Base-by-base conservation (phyloP, 1,140 invertebrate species). In the Drosophila cardini region DNA sequence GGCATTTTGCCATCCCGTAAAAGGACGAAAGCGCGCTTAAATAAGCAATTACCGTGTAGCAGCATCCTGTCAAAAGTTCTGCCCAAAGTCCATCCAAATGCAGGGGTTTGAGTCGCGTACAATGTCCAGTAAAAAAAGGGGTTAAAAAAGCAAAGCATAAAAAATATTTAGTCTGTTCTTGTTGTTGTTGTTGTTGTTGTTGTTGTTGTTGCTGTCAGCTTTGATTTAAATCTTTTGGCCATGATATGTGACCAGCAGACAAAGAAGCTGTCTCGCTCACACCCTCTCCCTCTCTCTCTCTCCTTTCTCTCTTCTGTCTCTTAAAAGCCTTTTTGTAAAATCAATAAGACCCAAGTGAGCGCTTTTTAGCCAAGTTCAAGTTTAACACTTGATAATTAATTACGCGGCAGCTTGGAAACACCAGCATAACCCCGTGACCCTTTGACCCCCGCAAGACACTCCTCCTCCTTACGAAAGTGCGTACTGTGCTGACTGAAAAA, bases 371-470 rank as follows among this genome's bases (percentile, higher is more conserved):
- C 79, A 87, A 89, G 83, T 89, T 86, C 83, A 87, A 87, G 83
- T 87, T 87, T 84, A 87, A 89, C 82, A 80, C 83, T 89, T 76
- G 83, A 83, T 87, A 87, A 87, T 87, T 87, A 87, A 89, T 87
- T 83, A 45, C 76, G 48, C 53, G 76, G 13, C 40, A 57, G 43
- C 62, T 61, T 34, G 30, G 16, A 64, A 55, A 32, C 18, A 13
- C 42, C 13, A 11, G 5, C 48, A 7, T 21, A 26, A 30, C 6
- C 43, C 38, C 36, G 55, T 38, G 16, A 45, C 43, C 21, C 21
- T 26, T 26, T 26, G 3, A 26, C 52, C 40, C 55, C 61, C 32
- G 30, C 26, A 2, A n/a, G 26, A 11, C 34, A 38, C 6, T 4
- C 36, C 15, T 13, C 16, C 8, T 34, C 30, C 18, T 11, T n/a